Base-by-base conservation (phyloP, 2,797 vertebrate species). In the Acrossocheilus fasciatus region DNA sequence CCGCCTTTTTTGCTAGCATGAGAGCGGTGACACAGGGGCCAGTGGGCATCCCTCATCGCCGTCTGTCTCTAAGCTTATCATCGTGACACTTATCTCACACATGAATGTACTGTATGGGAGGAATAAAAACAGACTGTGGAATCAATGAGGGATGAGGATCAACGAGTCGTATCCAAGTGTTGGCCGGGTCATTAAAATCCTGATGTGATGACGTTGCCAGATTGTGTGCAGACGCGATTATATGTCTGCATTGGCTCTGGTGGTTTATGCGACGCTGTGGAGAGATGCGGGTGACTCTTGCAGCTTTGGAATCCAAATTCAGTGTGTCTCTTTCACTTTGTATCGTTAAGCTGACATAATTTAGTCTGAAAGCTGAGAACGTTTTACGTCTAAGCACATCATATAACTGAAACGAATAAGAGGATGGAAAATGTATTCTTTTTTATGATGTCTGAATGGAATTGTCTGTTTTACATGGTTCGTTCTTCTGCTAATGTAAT, bases 141-240 rank as follows among this genome's bases (percentile, higher is more conserved):
- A 88, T 87, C 81, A 76, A 82, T 57, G 50, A 81, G 26, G 39
- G 57, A 54, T 70, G 52, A 83, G 52, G 92, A 94, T 94, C 91
- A 93, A 91, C 90, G 88, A 90, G 89, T 93, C 84, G 85, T 89
- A 90, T 92, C 88, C 87, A 90, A 83, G 82, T 89, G 75, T 94
- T 89, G 93, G 93, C 94, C 90, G 92, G 90, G 90, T 84, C 90
- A 94, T 92, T 91, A 93, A 91, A 93, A 93, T 94, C 94, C 94
- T 94, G 92, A 57, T 41, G 30, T 89, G 93, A 93, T 94, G 91
- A 93, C 94, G 92, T 70, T 86, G 82, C 12, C 47, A 52, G 93
- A 93, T 94, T 90, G 64, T 77, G 69, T 30, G 86, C 80, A 83
- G 88, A 66, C 84, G 90, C 78, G 89, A 81, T 82, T 89, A 83